Evolutionary conservation across 2,888 invertebrate species (phyloP).

Genomic region (Theretra japonica): DNA sequence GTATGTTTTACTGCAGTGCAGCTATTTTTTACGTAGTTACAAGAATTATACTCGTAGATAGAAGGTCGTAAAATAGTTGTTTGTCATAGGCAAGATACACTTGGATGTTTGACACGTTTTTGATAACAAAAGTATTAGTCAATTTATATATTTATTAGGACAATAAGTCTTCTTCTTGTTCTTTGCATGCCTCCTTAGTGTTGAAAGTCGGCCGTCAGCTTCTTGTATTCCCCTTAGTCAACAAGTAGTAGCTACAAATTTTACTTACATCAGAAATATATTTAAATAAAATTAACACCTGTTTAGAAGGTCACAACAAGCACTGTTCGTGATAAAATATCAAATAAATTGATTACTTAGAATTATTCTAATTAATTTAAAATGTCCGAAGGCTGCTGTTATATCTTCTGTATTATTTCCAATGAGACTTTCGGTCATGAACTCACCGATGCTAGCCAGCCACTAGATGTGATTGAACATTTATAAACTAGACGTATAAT

Average conservation of each 20-base stretch:
- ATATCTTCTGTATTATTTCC: conserved; percentile 88
- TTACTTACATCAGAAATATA: too few relatives aligned
- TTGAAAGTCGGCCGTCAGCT: too few relatives aligned
- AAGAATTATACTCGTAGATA: conserved; percentile 87
- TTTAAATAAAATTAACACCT: too few relatives aligned
- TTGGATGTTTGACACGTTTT: conserved; percentile 87
- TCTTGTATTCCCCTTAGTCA: too few relatives aligned
- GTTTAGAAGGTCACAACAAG: too few relatives aligned
- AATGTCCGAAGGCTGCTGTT: conserved; percentile 97
- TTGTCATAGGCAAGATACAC: conserved; percentile 90
- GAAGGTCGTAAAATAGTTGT: conserved; percentile 87
- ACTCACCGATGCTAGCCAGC: conserved; percentile 67
- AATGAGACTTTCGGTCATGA: conserved; percentile 90
- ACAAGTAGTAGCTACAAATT: too few relatives aligned
- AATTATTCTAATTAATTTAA: too few relatives aligned
- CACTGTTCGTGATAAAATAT: too few relatives aligned
- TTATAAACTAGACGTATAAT: conserved; percentile 35
- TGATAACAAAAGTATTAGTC: conserved; percentile 94
- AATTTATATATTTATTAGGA: too few relatives aligned
- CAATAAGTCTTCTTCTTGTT: too few relatives aligned
- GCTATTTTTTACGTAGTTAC: conserved; percentile 86
- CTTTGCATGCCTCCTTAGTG: too few relatives aligned
- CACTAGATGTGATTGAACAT: conserved; percentile 36
- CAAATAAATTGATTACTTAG: too few relatives aligned
- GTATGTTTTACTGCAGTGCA: conserved; percentile 78